phyloP scores from a whole-genome alignment of 2,888 invertebrate genomes.

The Macrosoma leucophasiata region DNA sequence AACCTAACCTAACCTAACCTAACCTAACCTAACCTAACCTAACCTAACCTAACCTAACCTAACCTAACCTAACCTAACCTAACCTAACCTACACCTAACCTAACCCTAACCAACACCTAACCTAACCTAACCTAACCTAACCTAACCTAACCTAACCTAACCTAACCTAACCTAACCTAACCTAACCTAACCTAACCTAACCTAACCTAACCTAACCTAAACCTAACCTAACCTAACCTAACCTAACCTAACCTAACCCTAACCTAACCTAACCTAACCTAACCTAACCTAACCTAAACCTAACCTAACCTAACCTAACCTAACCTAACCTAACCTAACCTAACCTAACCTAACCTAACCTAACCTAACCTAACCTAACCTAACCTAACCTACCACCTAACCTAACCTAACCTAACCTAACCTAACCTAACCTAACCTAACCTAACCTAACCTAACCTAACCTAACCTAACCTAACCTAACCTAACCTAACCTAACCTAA shows the following conservation, averaged over 20 bases:
- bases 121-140: constrained; percentile 16
- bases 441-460: constrained; percentile 18
- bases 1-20: constrained; percentile 13
- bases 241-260: constrained; percentile 23
- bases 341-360: constrained; percentile 17
- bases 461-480: constrained; percentile 15
- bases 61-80: constrained; percentile 23
- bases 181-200: constrained; percentile 18
- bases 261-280: constrained; percentile 25
- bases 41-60: constrained; percentile 24
- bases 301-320: constrained; percentile 23
- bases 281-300: constrained; percentile 20
- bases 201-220: constrained; percentile 22
- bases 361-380: constrained; percentile 19
- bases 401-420: constrained; percentile 16
- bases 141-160: constrained; percentile 18
- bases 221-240: constrained; percentile 20
- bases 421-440: constrained; percentile 18
- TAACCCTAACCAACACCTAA: no score
- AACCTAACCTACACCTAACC: constrained; percentile 22
- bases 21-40: constrained; percentile 24
- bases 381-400: constrained; percentile 13
- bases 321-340: constrained; percentile 19
- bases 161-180: constrained; percentile 16
- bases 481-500: constrained; percentile 20